phyloP scores from a whole-genome alignment of 2,113 vertebrate species.

The Rhinolophus ferrumequinum region DNA sequence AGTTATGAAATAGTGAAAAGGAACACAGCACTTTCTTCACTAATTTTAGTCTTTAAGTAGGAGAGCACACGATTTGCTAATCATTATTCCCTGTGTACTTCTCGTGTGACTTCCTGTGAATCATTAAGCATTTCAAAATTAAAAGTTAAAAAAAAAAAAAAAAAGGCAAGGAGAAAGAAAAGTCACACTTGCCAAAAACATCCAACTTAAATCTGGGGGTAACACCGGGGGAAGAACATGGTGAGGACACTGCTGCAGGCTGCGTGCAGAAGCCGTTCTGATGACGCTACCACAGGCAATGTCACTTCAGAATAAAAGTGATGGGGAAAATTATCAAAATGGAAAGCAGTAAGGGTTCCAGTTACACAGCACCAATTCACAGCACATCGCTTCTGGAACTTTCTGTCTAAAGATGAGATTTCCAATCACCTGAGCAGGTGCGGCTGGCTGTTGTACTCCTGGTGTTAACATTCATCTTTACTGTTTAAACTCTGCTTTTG shows the following conservation, averaged over 20 bases:
- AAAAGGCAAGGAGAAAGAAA: not conserved
- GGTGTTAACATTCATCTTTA: not conserved
- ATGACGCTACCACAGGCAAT: not conserved
- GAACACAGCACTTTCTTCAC: not conserved
- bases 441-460: rapidly evolving
- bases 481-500: not conserved
- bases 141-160: not conserved
- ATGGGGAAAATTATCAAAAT: not conserved
- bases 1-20: not conserved
- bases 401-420: not conserved
- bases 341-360: too few relatives aligned
- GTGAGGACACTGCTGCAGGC: not conserved
- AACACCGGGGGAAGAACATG: rapidly evolving
- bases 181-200: not conserved
- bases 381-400: not conserved
- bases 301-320: not conserved
- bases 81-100: not conserved
- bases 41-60: not conserved
- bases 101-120: not conserved
- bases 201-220: not conserved
- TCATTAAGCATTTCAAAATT: not conserved
- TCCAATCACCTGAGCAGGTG: not conserved
- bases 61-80: not conserved
- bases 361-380: not conserved
- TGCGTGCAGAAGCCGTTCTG: not conserved